These are phyloP conservation scores for Cardiocondyla obscurior DNA, from an alignment of 1,140 invertebrate species.

Conservation along the genomic window DNA sequence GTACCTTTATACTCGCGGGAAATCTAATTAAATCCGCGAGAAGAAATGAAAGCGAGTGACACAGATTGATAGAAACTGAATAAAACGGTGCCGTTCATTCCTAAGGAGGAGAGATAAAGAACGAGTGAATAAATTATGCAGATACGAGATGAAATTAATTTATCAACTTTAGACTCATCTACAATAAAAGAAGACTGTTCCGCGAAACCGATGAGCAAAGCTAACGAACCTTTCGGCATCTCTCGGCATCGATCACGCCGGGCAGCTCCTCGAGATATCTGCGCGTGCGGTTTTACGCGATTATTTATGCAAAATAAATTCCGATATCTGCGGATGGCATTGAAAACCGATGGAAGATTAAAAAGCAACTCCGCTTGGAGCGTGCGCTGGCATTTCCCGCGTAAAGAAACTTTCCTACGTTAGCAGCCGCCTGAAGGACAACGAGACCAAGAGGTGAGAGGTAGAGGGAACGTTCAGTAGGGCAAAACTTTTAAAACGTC, in stretches of 20 bases:
- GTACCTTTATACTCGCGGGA: not conserved
- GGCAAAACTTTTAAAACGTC: not conserved
- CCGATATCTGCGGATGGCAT: not conserved
- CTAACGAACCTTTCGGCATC: not conserved
- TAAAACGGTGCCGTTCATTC: not conserved
- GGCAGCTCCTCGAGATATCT: not conserved
- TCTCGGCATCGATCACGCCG: not conserved
- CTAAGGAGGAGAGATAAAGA: not conserved
- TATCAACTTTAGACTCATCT: not conserved
- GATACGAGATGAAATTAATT: not conserved
- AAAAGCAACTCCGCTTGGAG: not conserved
- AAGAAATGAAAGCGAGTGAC: not conserved
- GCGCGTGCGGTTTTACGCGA: not conserved
- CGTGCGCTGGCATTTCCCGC: not conserved
- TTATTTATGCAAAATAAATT: slow-evolving; percentile 14
- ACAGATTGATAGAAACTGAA: not conserved
- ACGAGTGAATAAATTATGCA: not conserved
- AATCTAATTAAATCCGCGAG: not conserved
- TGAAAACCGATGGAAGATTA: slow-evolving; percentile 30
- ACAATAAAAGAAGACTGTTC: not conserved
- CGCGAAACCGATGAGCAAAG: not conserved
- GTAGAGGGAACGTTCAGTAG: no score
- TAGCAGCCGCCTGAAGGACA: not conserved
- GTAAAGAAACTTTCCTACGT: slow-evolving; percentile 16
- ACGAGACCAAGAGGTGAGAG: no score